These are phyloP conservation scores for Callionymus lyra DNA, from an alignment of 2,113 vertebrate species.

Conservation along the genomic window DNA sequence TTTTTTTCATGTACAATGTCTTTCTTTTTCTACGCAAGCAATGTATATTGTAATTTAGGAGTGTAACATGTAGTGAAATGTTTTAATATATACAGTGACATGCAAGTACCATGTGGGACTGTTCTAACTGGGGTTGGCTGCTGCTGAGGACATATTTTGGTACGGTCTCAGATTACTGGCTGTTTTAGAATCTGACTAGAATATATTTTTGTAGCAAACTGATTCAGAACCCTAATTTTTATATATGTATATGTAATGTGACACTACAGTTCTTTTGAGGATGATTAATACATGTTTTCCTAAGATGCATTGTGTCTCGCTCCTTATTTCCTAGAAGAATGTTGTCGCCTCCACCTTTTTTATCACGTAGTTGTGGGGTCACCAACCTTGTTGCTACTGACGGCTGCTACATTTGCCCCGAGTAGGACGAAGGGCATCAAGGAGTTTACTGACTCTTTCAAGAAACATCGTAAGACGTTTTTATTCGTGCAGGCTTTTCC, in stretches of 20 bases:
- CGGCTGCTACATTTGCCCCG: too few species aligned
- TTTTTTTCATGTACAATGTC: conserved; percentile 71
- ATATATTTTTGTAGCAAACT: conserved; percentile 75
- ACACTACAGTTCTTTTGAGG: conserved; percentile 64
- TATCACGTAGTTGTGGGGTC: too few species aligned
- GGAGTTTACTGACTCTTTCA: too few species aligned
- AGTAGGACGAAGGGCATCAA: too few species aligned
- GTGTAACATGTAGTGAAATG: conserved; percentile 73
- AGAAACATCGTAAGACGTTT: too few species aligned
- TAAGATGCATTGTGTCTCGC: too few species aligned
- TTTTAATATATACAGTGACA: conserved; percentile 66
- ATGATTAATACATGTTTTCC: conserved; percentile 57
- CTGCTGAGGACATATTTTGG: conserved; percentile 76
- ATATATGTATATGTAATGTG: conserved; percentile 50
- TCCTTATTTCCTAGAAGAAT: neutral
- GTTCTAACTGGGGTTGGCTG: conserved; percentile 66
- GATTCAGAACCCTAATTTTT: conserved; percentile 55
- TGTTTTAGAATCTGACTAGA: conserved; percentile 60
- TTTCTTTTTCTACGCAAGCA: conserved; percentile 64
- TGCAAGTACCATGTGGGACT: conserved; percentile 65
- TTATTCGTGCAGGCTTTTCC: too few species aligned
- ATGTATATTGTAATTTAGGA: conserved; percentile 63
- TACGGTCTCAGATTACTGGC: conserved; percentile 67
- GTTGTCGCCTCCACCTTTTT: too few species aligned
- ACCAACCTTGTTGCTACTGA: too few species aligned